phyloP scores from a whole-genome alignment of 2,113 vertebrate species.

The Anhinga anhinga region DNA sequence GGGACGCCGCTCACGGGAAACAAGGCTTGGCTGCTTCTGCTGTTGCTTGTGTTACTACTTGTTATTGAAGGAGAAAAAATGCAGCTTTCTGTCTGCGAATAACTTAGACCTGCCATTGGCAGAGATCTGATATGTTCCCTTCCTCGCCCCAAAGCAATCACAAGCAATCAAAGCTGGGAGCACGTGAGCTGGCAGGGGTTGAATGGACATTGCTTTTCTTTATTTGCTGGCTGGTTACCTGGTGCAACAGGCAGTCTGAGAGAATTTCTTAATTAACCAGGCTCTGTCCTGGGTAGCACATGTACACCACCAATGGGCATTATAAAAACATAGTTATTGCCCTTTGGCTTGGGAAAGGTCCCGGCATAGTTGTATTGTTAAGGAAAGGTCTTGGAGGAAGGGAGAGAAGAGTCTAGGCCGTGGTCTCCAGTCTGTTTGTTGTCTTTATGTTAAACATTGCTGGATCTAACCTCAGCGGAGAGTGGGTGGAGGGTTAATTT shows the following conservation, averaged over 20 bases:
- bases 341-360: background rate
- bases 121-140: background rate
- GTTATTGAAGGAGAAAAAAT: background rate
- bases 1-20: rapidly evolving
- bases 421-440: background rate
- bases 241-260: background rate
- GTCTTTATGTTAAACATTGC: background rate
- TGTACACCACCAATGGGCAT: background rate
- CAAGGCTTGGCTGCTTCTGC: background rate
- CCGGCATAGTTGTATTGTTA: background rate
- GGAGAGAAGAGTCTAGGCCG: background rate
- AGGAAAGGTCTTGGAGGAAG: background rate
- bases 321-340: background rate
- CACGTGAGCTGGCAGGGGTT: background rate
- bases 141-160: background rate
- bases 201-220: slow-evolving; percentile 1
- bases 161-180: background rate
- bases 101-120: background rate
- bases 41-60: background rate
- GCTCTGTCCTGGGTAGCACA: background rate
- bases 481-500: background rate
- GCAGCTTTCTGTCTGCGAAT: background rate
- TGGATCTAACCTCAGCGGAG: background rate
- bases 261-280: background rate
- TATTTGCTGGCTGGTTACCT: background rate